Conservation (phyloP, 2,113 vertebrate species). For the Thermophis baileyi region DNA sequence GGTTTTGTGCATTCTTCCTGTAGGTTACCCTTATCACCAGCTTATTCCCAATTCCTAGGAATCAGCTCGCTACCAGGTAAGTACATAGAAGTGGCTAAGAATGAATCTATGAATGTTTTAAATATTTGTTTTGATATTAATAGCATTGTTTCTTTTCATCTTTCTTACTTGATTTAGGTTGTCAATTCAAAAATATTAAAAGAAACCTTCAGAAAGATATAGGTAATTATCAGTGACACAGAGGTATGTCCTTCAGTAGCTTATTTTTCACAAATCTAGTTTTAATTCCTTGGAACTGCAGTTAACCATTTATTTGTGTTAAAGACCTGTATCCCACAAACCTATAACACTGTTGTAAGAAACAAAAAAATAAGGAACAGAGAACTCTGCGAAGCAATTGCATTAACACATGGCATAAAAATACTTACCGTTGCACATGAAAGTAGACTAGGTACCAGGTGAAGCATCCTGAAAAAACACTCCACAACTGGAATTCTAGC, state of each 20-base stretch:
- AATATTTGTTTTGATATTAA: not conserved
- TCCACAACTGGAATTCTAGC: not conserved
- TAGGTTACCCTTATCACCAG: conserved; percentile 79
- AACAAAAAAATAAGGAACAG: not conserved
- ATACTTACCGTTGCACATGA: not conserved
- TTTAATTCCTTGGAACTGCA: not conserved
- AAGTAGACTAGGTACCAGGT: not conserved
- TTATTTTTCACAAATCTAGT: not conserved
- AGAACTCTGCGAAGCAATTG: not conserved
- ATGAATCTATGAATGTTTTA: not conserved
- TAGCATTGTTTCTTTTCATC: not conserved
- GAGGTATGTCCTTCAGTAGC: not conserved
- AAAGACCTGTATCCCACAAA: not conserved
- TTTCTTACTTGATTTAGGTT: conserved; percentile 67
- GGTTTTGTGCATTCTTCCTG: not conserved
- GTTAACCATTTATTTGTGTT: not conserved
- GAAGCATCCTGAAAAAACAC: not conserved
- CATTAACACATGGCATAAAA: not conserved
- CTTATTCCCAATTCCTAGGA: conserved; percentile 78
- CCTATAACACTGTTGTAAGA: not conserved
- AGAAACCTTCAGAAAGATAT: conserved; percentile 84
- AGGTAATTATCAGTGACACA: conserved; percentile 66
- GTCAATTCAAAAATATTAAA: conserved; percentile 84
- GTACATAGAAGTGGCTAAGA: conserved; percentile 1
- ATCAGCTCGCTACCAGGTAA: conserved; percentile 87